Percentiles rank a stretch among this genome's conserved stretches.
Conservation (phyloP, 1,140 invertebrate species). For the Pachypeltis micranthus region DNA sequence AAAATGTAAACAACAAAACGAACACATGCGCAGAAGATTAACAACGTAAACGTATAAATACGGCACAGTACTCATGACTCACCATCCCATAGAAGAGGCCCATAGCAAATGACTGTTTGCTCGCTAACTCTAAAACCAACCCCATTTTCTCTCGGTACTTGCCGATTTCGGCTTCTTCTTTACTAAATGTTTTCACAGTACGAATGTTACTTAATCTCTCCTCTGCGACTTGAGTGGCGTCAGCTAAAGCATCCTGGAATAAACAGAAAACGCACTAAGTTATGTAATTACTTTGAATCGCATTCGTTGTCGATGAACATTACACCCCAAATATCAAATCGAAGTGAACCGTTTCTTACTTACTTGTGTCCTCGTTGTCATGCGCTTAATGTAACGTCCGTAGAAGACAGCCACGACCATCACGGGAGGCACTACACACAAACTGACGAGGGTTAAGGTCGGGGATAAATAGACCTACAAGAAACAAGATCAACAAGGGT, state of each 20-base stretch:
- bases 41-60: too few relatives aligned
- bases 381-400: constrained; percentile 73
- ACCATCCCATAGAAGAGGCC: constrained; percentile 87
- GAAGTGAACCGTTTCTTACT: constrained; percentile 6
- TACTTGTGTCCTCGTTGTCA: constrained; percentile 62
- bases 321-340: not conserved
- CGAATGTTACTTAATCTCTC: constrained; percentile 87
- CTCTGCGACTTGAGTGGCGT: constrained; percentile 75
- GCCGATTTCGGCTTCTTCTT: constrained; percentile 65
- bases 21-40: not conserved
- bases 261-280: constrained; percentile 13
- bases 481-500: too few relatives aligned
- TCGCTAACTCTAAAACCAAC: constrained; percentile 63
- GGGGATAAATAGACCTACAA: constrained; percentile 89
- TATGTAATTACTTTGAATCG: constrained; percentile 6
- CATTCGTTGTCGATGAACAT: not conserved
- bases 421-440: constrained; percentile 79
- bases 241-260: constrained; percentile 66
- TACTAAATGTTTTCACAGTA: constrained; percentile 85
- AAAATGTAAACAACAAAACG: too few relatives aligned
- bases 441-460: constrained; percentile 68
- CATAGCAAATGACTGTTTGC: constrained; percentile 74
- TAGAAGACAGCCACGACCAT: constrained; percentile 76
- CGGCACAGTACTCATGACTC: too few relatives aligned
- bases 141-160: constrained; percentile 57